Conservation (phyloP, 2,113 vertebrate genomes). For the Gallinago undulata region DNA sequence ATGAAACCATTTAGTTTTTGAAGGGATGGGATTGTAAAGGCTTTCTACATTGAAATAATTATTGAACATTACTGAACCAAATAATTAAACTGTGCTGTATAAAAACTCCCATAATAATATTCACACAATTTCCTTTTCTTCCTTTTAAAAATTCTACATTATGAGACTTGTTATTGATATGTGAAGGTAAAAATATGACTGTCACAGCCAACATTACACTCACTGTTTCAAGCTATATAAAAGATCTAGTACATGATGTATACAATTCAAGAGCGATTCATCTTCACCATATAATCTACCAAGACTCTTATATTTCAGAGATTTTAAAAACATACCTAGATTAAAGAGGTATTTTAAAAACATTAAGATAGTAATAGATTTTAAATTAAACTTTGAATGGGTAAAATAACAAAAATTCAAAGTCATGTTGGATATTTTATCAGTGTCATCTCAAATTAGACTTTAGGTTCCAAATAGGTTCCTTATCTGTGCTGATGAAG, state of each 20-base stretch:
- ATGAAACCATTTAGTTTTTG: slow-evolving; percentile 77
- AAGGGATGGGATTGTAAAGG: slow-evolving; percentile 66
- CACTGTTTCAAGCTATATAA: slow-evolving; percentile 53
- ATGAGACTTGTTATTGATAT: slow-evolving; percentile 58
- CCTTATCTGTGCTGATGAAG: background rate
- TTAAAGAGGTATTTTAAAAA: background rate
- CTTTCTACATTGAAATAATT: slow-evolving; percentile 74
- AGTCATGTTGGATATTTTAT: background rate
- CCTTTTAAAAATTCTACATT: slow-evolving; percentile 57
- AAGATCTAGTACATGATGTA: slow-evolving; percentile 11
- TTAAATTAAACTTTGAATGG: background rate
- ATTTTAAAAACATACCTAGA: background rate
- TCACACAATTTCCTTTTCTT: slow-evolving; percentile 66
- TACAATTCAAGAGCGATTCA: slow-evolving; percentile 13
- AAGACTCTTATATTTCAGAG: background rate
- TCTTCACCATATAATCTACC: background rate
- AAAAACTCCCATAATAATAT: slow-evolving; percentile 71
- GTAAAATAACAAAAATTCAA: slow-evolving; percentile 1
- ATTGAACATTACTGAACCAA: slow-evolving; percentile 79
- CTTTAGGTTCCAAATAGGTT: background rate
- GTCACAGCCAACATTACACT: slow-evolving; percentile 49
- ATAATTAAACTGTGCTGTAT: slow-evolving; percentile 77
- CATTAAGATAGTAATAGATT: background rate
- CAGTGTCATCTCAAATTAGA: background rate
- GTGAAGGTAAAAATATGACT: slow-evolving; percentile 47